Evolutionary conservation across 2,888 invertebrate species (phyloP).

Genomic region (Kuschelorhynchus macadamiae): DNA sequence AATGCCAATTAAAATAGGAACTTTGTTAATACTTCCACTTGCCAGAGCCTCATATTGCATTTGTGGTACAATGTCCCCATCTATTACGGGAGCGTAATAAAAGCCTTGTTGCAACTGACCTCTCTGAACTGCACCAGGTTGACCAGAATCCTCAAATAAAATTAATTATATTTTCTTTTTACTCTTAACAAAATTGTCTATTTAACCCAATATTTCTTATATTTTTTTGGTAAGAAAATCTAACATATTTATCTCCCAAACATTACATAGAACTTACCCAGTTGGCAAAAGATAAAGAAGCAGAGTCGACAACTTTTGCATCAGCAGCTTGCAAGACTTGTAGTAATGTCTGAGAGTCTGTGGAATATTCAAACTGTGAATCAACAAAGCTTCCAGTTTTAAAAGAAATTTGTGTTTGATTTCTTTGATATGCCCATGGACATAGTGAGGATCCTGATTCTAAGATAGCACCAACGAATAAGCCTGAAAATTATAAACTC

Average conservation of each 20-base stretch:
- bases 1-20: slow-evolving; percentile 50
- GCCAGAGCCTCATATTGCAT: slow-evolving; percentile 40
- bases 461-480: slow-evolving; percentile 34
- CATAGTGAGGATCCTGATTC: slow-evolving; percentile 25
- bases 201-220: too few relatives aligned
- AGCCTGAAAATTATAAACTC: slow-evolving; percentile 37
- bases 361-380: slow-evolving; percentile 9
- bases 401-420: slow-evolving; percentile 36
- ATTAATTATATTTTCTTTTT: too few relatives aligned
- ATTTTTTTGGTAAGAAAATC: too few relatives aligned
- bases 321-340: slow-evolving; percentile 13
- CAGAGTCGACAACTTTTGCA: slow-evolving; percentile 29
- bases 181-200: too few relatives aligned
- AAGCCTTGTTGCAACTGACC: slow-evolving; percentile 34
- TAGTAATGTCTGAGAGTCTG: slow-evolving; percentile 23
- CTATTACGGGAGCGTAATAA: slow-evolving; percentile 45
- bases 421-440: slow-evolving; percentile 43
- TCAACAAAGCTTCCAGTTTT: slow-evolving; percentile 28
- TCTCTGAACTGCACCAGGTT: slow-evolving; percentile 19
- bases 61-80: slow-evolving; percentile 42
- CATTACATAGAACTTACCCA: too few relatives aligned
- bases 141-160: slow-evolving; percentile 23
- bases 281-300: slow-evolving; percentile 13
- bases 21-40: slow-evolving; percentile 48
- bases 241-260: too few relatives aligned